These are phyloP conservation scores for Sinonovacula constricta DNA, from an alignment of 1,140 invertebrate species.

Conservation along the genomic window DNA sequence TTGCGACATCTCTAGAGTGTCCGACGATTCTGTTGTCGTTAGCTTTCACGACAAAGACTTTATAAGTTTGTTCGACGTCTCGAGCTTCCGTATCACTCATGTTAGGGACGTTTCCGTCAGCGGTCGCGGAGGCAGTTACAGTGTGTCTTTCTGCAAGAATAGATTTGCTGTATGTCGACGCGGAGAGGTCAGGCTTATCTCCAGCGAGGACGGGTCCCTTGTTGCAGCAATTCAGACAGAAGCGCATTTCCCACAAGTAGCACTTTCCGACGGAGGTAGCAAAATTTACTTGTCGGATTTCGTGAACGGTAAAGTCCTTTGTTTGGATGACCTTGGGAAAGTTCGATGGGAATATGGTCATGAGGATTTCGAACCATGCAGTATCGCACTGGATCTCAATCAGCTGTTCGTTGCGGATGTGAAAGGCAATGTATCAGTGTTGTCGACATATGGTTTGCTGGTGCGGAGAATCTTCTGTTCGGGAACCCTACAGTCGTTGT, in stretches of 20 bases:
- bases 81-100: conserved; percentile 8
- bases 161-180: conserved; percentile 38
- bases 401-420: conserved; percentile 46
- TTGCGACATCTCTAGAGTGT: conserved; percentile 23
- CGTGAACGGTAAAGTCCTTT: conserved; percentile 30
- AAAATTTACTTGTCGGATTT: conserved; percentile 46
- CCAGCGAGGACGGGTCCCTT: conserved; percentile 2
- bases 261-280: conserved; percentile 37
- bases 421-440: conserved; percentile 29
- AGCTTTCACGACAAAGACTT: conserved; percentile 48
- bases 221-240: conserved; percentile 39
- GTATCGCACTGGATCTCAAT: conserved; percentile 39
- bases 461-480: conserved; percentile 24
- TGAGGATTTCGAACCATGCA: conserved; percentile 32
- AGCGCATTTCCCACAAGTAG: conserved; percentile 48
- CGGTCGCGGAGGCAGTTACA: conserved; percentile 43
- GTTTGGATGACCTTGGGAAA: conserved; percentile 37
- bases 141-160: conserved; percentile 24
- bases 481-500: conserved; percentile 15
- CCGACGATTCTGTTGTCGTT: conserved; percentile 36
- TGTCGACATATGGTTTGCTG: conserved; percentile 44
- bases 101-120: conserved; percentile 24
- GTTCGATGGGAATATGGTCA: conserved; percentile 40
- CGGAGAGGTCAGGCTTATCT: conserved; percentile 34
- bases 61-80: conserved; percentile 24